Evolutionary conservation across 2,888 invertebrate genomes (phyloP).

Genomic region (Tinea pellionella): DNA sequence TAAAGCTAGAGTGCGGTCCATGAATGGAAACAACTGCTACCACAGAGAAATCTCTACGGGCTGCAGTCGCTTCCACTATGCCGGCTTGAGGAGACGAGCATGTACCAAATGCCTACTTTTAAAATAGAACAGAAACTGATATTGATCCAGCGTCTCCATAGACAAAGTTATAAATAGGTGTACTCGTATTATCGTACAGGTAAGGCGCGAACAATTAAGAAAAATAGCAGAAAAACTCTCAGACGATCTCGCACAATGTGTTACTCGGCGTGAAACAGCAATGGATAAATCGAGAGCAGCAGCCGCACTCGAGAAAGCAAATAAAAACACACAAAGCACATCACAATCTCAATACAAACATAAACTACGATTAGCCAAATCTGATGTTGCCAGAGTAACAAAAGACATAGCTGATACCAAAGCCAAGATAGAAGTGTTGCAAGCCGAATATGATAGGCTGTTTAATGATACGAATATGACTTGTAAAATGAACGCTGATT

Average conservation of each 20-base stretch:
- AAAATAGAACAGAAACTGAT: too few species aligned
- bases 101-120: too few species aligned
- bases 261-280: conserved; percentile 51
- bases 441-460: conserved; percentile 40
- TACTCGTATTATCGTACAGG: conserved; percentile 30
- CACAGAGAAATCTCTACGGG: too few species aligned
- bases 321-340: conserved; percentile 31
- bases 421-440: conserved; percentile 19
- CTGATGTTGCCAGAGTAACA: conserved; percentile 46
- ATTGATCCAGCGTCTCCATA: too few species aligned
- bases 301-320: conserved; percentile 48
- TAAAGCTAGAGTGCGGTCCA: too few species aligned
- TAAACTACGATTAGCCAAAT: conserved; percentile 47
- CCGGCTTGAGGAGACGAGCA: too few species aligned
- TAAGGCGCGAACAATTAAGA: conserved; percentile 54
- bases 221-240: conserved; percentile 52
- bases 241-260: conserved; percentile 53
- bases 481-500: conserved; percentile 31
- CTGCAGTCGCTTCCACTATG: too few species aligned
- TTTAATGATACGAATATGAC: conserved; percentile 37
- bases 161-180: too few species aligned
- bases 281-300: conserved; percentile 46
- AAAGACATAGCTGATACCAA: conserved; percentile 29
- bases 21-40: too few species aligned
- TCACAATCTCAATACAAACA: conserved; percentile 50